Evolutionary conservation across 2,888 invertebrate species (phyloP).

Genomic region (Pteria penguin): DNA sequence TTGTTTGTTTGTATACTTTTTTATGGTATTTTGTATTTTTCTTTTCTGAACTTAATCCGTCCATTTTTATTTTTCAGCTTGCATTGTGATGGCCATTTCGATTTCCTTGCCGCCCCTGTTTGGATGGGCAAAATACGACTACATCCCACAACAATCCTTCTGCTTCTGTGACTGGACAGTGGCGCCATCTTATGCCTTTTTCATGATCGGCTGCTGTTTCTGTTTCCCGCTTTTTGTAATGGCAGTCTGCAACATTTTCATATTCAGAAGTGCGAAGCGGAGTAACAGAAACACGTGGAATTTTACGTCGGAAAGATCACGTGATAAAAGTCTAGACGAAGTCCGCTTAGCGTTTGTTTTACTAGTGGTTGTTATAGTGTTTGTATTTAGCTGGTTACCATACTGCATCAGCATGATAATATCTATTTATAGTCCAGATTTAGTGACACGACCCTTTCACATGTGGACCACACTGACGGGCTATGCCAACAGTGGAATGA

Average conservation of each 20-base stretch:
- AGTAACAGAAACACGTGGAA: constrained; percentile 41
- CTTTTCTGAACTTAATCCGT: not conserved
- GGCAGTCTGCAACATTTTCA: constrained; percentile 62
- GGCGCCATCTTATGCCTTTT: constrained; percentile 63
- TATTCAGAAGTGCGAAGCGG: constrained; percentile 47
- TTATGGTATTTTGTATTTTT: not conserved
- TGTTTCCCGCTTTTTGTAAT: constrained; percentile 63
- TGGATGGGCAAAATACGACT: constrained; percentile 67
- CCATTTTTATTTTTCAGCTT: constrained; percentile 51
- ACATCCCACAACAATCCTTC: constrained; percentile 58
- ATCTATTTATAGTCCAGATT: constrained; percentile 55
- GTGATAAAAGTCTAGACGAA: constrained; percentile 55
- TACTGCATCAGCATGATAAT: constrained; percentile 75
- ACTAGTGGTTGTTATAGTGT: constrained; percentile 67
- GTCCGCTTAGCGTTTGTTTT: constrained; percentile 62
- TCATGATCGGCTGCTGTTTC: constrained; percentile 69
- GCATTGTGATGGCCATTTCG: constrained; percentile 52
- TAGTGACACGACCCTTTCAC: constrained; percentile 55
- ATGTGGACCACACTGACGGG: constrained; percentile 72
- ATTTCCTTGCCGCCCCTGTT: constrained; percentile 63
- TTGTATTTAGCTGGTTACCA: constrained; percentile 75
- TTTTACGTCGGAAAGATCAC: not conserved
- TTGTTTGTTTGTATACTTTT: not conserved
- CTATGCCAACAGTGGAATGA: constrained; percentile 72
- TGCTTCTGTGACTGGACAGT: constrained; percentile 69